phyloP scores from a whole-genome alignment of 1,140 invertebrate genomes.

The Temnothorax nylanderi region DNA sequence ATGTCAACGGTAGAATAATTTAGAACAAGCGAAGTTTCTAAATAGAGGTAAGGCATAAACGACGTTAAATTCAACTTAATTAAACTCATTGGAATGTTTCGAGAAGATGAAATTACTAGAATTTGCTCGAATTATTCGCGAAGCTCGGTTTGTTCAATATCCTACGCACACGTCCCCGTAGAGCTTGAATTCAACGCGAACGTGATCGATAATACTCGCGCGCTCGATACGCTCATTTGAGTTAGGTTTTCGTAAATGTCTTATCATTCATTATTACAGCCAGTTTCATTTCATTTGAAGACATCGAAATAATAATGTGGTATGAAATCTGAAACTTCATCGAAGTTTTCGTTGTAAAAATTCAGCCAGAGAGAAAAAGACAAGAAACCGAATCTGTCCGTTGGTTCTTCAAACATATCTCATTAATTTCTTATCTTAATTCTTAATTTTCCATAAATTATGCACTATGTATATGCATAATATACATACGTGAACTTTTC shows the following conservation, averaged over 20 bases:
- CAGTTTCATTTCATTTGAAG: constrained; percentile 3
- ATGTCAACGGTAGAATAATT: neutral
- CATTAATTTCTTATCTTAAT: neutral
- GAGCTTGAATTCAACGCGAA: constrained; percentile 19
- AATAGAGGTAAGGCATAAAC: constrained; percentile 15
- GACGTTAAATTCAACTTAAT: constrained; percentile 27
- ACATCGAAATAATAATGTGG: neutral
- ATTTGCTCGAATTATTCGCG: constrained; percentile 32
- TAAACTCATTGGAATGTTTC: constrained; percentile 23
- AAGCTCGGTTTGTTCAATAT: neutral
- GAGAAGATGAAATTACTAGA: constrained; percentile 29
- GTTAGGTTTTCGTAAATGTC: constrained; percentile 17
- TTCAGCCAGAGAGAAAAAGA: neutral
- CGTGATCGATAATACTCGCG: constrained; percentile 10
- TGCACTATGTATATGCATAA: neutral
- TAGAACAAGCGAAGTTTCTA: neutral
- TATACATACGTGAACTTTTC: neutral
- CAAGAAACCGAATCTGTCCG: neutral
- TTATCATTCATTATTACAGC: constrained; percentile 6
- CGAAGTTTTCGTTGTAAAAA: neutral
- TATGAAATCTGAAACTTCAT: neutral
- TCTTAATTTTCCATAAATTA: neutral
- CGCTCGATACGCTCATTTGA: neutral
- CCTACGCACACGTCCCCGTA: neutral
- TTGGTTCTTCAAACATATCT: neutral